Evolutionary conservation across 64 coral and sea anemone genomes (phyloP).

Genomic region (Stylophora pistillata): DNA sequence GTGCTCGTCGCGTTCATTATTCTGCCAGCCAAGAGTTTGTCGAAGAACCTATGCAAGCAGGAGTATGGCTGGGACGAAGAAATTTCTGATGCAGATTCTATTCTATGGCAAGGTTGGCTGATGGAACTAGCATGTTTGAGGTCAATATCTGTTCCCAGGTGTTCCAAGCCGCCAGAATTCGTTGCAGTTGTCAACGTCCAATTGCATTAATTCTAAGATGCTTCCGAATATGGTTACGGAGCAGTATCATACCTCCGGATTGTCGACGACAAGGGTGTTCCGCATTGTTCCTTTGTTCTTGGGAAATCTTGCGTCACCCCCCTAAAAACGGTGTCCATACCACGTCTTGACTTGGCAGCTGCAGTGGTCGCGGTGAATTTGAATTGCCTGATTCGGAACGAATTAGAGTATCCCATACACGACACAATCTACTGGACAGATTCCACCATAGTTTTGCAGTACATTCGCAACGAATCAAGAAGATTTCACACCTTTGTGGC

Average conservation of each 20-base stretch:
- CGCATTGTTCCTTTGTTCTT: not conserved
- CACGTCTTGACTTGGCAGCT: slow-evolving; percentile 12
- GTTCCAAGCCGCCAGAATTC: slow-evolving; percentile 9
- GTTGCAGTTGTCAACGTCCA: not conserved
- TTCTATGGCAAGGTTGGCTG: slow-evolving; percentile 14
- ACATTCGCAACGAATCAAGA: slow-evolving; percentile 17
- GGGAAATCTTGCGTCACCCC: slow-evolving; percentile 8
- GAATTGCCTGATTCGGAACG: not conserved
- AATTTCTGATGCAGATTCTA: not conserved
- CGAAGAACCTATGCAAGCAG: not conserved
- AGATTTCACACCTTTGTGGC: slow-evolving; percentile 36
- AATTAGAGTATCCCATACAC: not conserved
- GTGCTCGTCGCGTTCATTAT: not conserved
- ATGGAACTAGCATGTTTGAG: not conserved
- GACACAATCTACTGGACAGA: not conserved
- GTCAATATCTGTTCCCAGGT: not conserved
- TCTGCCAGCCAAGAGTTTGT: not conserved
- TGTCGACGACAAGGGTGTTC: not conserved
- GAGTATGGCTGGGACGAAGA: slow-evolving; percentile 32
- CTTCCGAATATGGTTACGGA: not conserved
- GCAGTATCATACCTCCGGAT: not conserved
- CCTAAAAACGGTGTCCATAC: not conserved
- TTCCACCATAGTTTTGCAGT: slow-evolving; percentile 23
- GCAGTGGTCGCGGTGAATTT: slow-evolving; percentile 15
- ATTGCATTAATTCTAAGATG: not conserved